Evolutionary conservation across 2,888 invertebrate species (phyloP).

Genomic region (Pandemis corylana): DNA sequence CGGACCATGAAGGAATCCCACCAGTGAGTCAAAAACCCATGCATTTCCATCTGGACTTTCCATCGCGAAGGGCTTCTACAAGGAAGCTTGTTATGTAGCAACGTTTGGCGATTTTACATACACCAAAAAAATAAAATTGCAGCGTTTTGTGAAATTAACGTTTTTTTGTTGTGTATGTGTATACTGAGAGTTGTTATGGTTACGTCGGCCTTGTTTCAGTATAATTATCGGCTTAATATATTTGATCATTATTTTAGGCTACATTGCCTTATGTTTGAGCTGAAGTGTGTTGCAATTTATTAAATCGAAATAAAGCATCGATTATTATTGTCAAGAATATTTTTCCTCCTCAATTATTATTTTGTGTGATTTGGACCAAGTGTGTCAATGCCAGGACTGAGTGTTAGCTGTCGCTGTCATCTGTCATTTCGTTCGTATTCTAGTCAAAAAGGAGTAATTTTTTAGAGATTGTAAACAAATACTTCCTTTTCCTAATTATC

Average conservation of each 20-base stretch:
- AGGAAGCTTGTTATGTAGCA: not conserved
- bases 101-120: not conserved
- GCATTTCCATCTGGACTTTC: conserved; percentile 87
- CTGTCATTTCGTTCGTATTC: not conserved
- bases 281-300: not conserved
- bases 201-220: conserved; percentile 36
- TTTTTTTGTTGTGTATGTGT: conserved; percentile 35
- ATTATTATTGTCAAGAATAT: not conserved
- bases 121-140: not conserved
- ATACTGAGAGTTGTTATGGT: conserved; percentile 51
- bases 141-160: not conserved
- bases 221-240: no score
- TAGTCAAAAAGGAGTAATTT: not conserved
- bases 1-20: conserved; percentile 96
- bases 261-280: not conserved
- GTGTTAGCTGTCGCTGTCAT: not conserved
- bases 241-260: not conserved
- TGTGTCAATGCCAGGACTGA: not conserved
- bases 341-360: not conserved
- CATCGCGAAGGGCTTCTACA: conserved; percentile 50
- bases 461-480: not conserved
- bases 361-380: not conserved
- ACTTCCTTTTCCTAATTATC: not conserved
- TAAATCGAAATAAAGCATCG: not conserved
- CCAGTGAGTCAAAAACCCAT: conserved; percentile 96